phyloP scores from a whole-genome alignment of 2,113 vertebrate genomes.

The Brachypteracias leptosomus region DNA sequence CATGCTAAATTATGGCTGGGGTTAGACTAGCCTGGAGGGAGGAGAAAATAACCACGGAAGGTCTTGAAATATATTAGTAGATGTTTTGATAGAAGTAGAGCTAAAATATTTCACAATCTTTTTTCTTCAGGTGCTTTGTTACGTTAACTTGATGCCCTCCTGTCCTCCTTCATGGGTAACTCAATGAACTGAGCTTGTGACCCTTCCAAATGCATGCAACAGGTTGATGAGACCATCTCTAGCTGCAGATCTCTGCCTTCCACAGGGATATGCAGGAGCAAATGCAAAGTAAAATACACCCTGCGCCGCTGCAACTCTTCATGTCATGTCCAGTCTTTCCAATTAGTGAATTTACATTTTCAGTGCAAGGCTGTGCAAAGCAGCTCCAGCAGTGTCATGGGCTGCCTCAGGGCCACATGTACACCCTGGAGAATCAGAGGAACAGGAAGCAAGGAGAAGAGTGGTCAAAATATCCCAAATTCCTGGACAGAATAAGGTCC shows the following conservation, averaged over 20 bases:
- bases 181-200: background rate
- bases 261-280: background rate
- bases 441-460: background rate
- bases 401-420: background rate
- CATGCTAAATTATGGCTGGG: constrained; percentile 58
- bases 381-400: background rate
- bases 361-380: background rate
- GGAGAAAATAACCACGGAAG: background rate
- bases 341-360: background rate
- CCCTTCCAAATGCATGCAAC: background rate
- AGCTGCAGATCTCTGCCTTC: background rate
- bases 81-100: background rate
- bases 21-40: constrained; percentile 44
- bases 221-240: background rate
- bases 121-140: constrained; percentile 1
- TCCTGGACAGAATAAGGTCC: background rate
- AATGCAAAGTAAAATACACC: background rate
- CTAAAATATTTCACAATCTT: background rate
- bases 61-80: constrained; percentile 24
- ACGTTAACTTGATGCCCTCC: background rate
- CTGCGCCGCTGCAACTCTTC: background rate
- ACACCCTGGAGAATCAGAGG: background rate
- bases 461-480: too few species aligned
- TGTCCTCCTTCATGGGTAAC: background rate
- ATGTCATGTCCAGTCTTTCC: background rate